These are phyloP conservation scores for Hephaestus fuliginosus DNA, from an alignment of 2,797 vertebrate genomes.

Conservation along the genomic window DNA sequence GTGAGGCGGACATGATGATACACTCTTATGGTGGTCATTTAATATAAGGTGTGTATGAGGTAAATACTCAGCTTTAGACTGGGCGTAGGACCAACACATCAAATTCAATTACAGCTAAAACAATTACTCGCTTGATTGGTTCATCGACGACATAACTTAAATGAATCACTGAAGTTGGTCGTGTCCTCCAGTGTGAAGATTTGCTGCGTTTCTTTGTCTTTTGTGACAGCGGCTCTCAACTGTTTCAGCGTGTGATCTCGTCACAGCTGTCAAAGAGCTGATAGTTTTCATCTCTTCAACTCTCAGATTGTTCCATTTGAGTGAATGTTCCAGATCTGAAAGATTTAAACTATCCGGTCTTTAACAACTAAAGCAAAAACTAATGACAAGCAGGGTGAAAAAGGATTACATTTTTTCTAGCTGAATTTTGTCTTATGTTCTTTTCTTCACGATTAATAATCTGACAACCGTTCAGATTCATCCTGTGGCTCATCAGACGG, in stretches of 20 bases:
- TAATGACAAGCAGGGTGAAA: background rate
- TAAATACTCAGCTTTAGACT: background rate
- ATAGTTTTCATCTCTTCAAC: background rate
- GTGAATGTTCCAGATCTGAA: background rate
- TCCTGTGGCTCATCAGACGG: background rate
- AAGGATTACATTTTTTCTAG: background rate
- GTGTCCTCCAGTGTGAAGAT: background rate
- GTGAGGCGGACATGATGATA: background rate
- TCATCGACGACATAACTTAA: background rate
- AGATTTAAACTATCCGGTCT: background rate
- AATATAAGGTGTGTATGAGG: conserved; percentile 5
- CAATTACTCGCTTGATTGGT: background rate
- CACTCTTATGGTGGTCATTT: background rate
- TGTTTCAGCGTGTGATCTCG: background rate
- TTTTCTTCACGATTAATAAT: background rate
- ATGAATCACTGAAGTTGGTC: background rate
- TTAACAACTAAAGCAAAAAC: background rate
- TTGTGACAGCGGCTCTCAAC: background rate
- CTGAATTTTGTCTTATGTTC: background rate
- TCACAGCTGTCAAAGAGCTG: background rate
- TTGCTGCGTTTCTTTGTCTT: too few relatives aligned
- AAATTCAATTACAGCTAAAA: background rate
- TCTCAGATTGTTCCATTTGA: background rate
- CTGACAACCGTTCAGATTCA: background rate
- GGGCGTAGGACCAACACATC: too few relatives aligned